Evolutionary conservation across 1,140 invertebrate species (phyloP).

Genomic region (Rhopalosiphum maidis): DNA sequence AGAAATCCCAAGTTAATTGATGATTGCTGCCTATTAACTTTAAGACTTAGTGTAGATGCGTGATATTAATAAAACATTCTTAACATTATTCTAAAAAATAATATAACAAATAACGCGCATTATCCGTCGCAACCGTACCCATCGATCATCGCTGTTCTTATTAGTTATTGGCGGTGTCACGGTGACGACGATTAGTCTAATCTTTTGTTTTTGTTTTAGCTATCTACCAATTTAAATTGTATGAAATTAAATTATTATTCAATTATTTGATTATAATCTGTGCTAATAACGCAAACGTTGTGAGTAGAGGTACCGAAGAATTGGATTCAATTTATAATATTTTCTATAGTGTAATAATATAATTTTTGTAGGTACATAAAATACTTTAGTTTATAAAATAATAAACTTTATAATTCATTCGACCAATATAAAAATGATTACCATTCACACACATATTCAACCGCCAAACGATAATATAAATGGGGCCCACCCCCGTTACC

Average conservation of each 20-base stretch:
- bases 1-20: not conserved
- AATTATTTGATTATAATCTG: too few relatives aligned
- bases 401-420: too few relatives aligned
- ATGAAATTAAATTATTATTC: too few relatives aligned
- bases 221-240: not conserved
- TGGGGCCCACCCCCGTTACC: too few relatives aligned
- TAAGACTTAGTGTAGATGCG: not conserved
- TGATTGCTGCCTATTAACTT: not conserved
- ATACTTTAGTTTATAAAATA: too few relatives aligned
- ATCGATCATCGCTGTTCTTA: not conserved
- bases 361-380: too few relatives aligned
- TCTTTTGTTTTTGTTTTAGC: not conserved
- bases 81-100: not conserved
- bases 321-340: not conserved
- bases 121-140: too few relatives aligned
- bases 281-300: too few relatives aligned
- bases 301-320: not conserved
- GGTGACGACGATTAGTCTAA: not conserved
- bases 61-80: not conserved
- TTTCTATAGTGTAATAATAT: too few relatives aligned
- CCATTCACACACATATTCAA: too few relatives aligned
- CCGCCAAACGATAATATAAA: too few relatives aligned
- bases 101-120: not conserved
- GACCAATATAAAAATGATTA: too few relatives aligned
- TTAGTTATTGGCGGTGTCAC: not conserved